Conservation (phyloP, 2,113 vertebrate genomes). For the Anseranas semipalmata region DNA sequence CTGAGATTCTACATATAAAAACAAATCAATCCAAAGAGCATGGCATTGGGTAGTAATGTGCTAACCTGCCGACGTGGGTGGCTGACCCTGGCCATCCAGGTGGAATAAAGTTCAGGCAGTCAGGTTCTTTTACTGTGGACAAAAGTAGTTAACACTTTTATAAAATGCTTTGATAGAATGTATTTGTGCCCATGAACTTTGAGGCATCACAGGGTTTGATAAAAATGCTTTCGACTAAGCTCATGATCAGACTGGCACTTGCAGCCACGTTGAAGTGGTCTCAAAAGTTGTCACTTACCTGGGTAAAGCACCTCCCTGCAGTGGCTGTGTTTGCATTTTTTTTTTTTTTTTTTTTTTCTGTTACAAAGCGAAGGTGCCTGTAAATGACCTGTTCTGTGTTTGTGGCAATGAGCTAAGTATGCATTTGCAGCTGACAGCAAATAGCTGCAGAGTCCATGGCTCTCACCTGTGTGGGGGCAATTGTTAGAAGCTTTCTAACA, state of each 20-base stretch:
- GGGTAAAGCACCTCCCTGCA: neutral
- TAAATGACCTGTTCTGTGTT: neutral
- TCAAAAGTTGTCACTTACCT: neutral
- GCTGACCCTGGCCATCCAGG: fast-evolving
- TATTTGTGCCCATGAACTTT: neutral
- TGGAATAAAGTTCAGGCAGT: neutral
- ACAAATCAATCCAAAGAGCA: neutral
- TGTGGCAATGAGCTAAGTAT: neutral
- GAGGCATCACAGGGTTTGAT: neutral
- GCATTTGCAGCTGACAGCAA: neutral
- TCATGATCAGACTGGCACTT: neutral
- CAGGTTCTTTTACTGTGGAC: neutral
- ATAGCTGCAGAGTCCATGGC: neutral
- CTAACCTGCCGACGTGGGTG: neutral
- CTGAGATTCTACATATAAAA: neutral
- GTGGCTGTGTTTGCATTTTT: neutral
- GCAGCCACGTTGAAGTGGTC: neutral
- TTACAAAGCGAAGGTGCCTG: neutral
- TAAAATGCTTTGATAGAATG: neutral
- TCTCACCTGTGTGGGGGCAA: fast-evolving
- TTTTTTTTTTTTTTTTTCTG: neutral
- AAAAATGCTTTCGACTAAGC: fast-evolving
- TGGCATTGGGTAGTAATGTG: neutral
- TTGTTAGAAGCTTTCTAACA: neutral
- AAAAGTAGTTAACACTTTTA: neutral